These are phyloP conservation scores for Chydorus sphaericus DNA, from an alignment of 2,888 invertebrate genomes.

Conservation along the genomic window DNA sequence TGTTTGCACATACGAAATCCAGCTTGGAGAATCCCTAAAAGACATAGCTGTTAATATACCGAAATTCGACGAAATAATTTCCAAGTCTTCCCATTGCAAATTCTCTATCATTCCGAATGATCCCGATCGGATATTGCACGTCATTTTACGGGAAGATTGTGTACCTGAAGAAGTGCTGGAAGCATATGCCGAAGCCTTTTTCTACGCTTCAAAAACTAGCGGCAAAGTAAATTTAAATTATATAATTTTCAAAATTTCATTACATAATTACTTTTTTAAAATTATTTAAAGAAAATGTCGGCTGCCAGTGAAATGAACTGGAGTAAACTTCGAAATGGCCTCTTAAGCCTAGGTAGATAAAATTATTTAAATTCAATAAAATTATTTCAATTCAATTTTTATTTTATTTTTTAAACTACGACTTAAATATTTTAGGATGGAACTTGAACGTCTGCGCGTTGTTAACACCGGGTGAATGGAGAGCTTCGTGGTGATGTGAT, in stretches of 20 bases:
- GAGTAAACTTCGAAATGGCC: not conserved
- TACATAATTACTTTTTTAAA: not conserved
- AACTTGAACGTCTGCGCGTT: not conserved
- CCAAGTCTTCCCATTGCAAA: conserved; percentile 33
- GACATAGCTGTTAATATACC: conserved; percentile 24
- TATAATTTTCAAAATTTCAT: not conserved
- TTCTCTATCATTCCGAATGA: conserved; percentile 41
- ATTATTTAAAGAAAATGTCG: not conserved
- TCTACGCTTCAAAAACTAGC: conserved; percentile 29
- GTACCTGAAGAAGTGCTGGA: conserved; percentile 41
- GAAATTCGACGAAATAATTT: conserved; percentile 30
- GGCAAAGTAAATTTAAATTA: not conserved
- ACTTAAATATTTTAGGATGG: not conserved
- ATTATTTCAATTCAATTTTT: not conserved
- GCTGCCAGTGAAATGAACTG: not conserved
- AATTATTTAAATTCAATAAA: not conserved
- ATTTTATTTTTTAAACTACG: not conserved
- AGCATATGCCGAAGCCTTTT: conserved; percentile 51
- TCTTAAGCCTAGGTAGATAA: not conserved
- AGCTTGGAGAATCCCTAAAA: conserved; percentile 41
- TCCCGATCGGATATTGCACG: conserved; percentile 35
- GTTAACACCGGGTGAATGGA: not conserved
- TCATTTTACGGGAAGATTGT: conserved; percentile 40
- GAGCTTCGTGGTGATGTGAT: conserved; percentile 3
- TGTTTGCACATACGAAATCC: conserved; percentile 46